A percentile compares a stretch with the other conserved stretches of the same genome.
Evolutionary conservation across 2,797 vertebrate species (phyloP).

Genomic region (Discoglossus pictus): DNA sequence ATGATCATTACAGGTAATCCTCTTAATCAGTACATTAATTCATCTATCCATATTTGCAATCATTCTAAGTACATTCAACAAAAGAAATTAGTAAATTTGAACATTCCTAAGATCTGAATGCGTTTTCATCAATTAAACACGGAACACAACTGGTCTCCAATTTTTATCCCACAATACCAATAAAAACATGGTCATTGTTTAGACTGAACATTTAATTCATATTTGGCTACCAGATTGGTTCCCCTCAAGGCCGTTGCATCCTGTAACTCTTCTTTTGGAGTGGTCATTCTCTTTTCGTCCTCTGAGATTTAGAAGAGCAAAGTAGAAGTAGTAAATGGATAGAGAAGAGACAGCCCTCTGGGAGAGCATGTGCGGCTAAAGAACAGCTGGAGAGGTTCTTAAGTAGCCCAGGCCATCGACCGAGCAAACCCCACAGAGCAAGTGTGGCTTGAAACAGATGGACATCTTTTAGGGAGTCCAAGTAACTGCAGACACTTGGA

Average conservation of each 20-base stretch:
- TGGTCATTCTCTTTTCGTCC: not conserved
- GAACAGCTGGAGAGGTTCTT: constrained; percentile 31
- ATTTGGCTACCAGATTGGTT: too few relatives aligned
- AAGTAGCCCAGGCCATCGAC: constrained; percentile 10
- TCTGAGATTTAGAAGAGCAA: not conserved
- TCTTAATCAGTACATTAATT: too few relatives aligned
- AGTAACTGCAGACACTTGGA: constrained; percentile 30
- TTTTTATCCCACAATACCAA: too few relatives aligned
- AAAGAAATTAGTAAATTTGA: too few relatives aligned
- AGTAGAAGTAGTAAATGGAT: constrained; percentile 8
- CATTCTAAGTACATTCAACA: too few relatives aligned
- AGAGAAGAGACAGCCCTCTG: constrained; percentile 8
- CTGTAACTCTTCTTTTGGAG: constrained; percentile 10
- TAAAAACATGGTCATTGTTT: too few relatives aligned
- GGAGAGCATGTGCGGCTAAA: constrained; percentile 22
- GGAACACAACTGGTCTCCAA: too few relatives aligned
- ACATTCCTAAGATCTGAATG: too few relatives aligned
- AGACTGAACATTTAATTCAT: too few relatives aligned
- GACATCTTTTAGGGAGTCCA: constrained; percentile 11
- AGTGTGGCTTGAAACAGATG: constrained; percentile 28
- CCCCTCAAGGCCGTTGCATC: not conserved
- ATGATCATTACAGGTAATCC: too few relatives aligned
- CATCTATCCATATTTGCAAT: too few relatives aligned
- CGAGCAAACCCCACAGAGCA: constrained; percentile 13
- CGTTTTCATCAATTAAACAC: too few relatives aligned